Conservation (phyloP, 2,113 vertebrate genomes). For the Phalacrocorax aristotelis region DNA sequence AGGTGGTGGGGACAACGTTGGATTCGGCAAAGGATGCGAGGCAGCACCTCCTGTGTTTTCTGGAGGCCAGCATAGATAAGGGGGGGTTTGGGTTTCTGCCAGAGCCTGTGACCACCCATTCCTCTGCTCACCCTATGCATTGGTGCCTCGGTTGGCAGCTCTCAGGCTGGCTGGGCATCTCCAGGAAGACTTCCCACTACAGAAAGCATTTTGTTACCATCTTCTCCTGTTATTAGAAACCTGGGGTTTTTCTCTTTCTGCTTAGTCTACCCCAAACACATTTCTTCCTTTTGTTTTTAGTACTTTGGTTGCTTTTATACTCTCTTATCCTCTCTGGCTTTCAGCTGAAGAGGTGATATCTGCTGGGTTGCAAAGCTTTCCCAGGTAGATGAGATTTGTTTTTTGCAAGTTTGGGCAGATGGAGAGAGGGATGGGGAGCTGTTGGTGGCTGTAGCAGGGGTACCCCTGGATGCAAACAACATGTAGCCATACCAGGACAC, state of each 20-base stretch:
- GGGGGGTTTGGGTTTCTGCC: neutral
- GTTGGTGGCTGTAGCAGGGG: neutral
- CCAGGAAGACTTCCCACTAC: neutral
- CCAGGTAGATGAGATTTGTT: slow-evolving; percentile 32
- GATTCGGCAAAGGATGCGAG: neutral
- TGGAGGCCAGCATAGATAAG: neutral
- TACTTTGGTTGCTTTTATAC: neutral
- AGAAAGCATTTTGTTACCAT: accelerated
- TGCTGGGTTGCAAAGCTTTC: slow-evolving; percentile 17
- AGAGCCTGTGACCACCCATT: neutral
- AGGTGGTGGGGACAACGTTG: neutral
- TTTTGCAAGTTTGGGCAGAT: slow-evolving; percentile 40
- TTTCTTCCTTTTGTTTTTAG: neutral
- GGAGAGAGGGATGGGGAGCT: slow-evolving; percentile 33
- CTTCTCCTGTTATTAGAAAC: neutral
- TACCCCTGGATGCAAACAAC: slow-evolving; percentile 9
- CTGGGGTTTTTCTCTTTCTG: neutral
- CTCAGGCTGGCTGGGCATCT: neutral
- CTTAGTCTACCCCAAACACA: neutral
- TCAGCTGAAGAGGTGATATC: neutral
- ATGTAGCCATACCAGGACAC: neutral
- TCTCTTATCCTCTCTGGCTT: neutral
- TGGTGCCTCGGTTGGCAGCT: accelerated
- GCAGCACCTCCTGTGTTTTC: neutral
- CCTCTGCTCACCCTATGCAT: neutral